Base-by-base conservation (phyloP, 2,113 vertebrate genomes). In the Eurypyga helias region DNA sequence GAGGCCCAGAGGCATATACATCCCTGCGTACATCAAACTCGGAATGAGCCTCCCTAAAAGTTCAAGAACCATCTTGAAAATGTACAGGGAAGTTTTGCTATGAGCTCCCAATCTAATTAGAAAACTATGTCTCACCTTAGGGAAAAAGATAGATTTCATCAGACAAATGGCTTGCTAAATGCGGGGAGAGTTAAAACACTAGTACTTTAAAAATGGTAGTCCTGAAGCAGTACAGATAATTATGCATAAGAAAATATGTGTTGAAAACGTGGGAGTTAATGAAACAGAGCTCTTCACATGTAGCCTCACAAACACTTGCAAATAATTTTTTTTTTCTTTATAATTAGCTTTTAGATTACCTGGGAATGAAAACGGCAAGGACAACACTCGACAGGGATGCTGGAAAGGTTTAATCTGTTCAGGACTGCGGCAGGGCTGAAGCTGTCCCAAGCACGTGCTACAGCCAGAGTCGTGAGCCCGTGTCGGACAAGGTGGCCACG, bases 331-430 rank as follows among this genome's bases (percentile, higher is more conserved):
- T 86, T 93, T 46, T 82, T 85, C 82, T 88, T 85, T 78, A 91
- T 92, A 94, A 96, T 96, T 97, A 87, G 94, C 54, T 97, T 95
- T 96, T 93, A 94, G 96, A 95, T 97, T 92, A 96, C 86, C 91
- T 96, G 82, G 75, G 89, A 97, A 95, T 54, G 71, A 78, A 92
- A 94, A 28, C 43, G 73, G 46, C 75, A 89, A 95, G 87, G 72
- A 87, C 93, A 87, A 76, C 48, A 82, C 49, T 41, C 0, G 1
- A 82, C 77, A 90, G 85, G 95, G 75, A 51, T 38, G 71, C 38
- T 75, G 51, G 13, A 34, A 81, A 90, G 52, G 25, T 20, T 61
- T 9, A 5, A 6, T 46, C 24, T 66, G 17, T 51, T 60, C 29
- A 72, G 61, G 29, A 29, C 41, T 69, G 82, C 67, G 73, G 88